Conservation (phyloP, 2,113 vertebrate genomes). For the Odontophorus gujanensis region DNA sequence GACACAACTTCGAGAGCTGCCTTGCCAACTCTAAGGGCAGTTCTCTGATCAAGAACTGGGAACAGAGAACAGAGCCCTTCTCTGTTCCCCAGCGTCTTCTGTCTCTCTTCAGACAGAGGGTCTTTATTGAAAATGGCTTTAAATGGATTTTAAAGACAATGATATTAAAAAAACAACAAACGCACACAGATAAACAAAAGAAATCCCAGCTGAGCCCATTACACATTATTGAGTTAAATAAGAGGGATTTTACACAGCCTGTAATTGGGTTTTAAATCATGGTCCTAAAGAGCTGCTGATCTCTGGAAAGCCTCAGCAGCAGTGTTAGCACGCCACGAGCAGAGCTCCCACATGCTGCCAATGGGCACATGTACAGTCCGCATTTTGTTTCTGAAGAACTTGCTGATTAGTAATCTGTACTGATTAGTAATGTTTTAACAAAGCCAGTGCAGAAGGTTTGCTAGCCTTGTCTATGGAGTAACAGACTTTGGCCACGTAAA, state of each 20-base stretch:
- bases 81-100: neutral
- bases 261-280: conserved; percentile 40
- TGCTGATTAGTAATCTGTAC: conserved; percentile 47
- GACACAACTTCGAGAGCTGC: neutral
- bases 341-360: neutral
- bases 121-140: neutral
- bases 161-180: neutral
- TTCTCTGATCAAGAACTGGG: neutral
- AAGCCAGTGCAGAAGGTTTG: conserved; percentile 24
- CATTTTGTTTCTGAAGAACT: conserved; percentile 20
- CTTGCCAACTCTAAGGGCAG: neutral
- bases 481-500: conserved; percentile 51
- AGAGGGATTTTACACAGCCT: conserved; percentile 2
- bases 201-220: conserved; percentile 48
- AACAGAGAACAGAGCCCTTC: neutral
- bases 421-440: conserved; percentile 47
- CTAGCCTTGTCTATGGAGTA: conserved; percentile 10
- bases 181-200: neutral
- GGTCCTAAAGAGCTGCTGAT: conserved; percentile 44
- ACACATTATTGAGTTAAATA: neutral
- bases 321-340: neutral
- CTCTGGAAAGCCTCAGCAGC: conserved; percentile 12
- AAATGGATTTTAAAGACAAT: neutral
- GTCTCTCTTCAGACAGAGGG: neutral
- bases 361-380: neutral